phyloP scores from a whole-genome alignment of 2,888 invertebrate species.

The Macropis europaea region DNA sequence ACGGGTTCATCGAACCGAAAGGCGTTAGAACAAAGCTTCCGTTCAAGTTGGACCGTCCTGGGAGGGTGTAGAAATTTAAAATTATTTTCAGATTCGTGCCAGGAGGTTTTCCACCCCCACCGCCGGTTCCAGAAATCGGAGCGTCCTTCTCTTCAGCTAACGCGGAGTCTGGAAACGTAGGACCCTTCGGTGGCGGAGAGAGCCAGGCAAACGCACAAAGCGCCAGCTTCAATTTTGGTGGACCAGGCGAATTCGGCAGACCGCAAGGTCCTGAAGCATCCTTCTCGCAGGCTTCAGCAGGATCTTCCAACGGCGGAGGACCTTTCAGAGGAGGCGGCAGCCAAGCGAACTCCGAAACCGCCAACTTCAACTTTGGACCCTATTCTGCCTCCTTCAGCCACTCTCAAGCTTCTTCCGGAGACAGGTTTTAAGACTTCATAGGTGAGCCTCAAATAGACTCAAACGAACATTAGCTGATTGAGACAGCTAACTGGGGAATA shows the following conservation, averaged over 20 bases:
- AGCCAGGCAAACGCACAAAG: conserved; percentile 70
- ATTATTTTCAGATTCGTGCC: conserved; percentile 2
- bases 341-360: conserved; percentile 69
- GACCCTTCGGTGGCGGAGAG: conserved; percentile 19
- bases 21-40: no score
- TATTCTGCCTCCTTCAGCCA: conserved; percentile 69
- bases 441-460: conserved; percentile 16
- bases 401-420: conserved; percentile 61
- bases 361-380: conserved; percentile 71
- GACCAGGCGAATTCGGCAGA: no score
- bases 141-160: not conserved
- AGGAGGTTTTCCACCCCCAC: conserved; percentile 24
- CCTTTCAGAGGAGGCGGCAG: conserved; percentile 52
- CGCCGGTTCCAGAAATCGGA: no score
- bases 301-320: conserved; percentile 58
- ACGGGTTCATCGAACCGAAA: no score
- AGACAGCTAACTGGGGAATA: no score
- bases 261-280: no score
- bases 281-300: no score
- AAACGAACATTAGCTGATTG: no score
- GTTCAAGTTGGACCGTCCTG: conserved; percentile 15
- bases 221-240: conserved; percentile 71
- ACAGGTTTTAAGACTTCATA: conserved; percentile 2
- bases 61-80: conserved; percentile 27
- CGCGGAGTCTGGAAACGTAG: not conserved